phyloP scores from a whole-genome alignment of 1,140 invertebrate genomes.

The Caenorhabditis tropicalis region DNA sequence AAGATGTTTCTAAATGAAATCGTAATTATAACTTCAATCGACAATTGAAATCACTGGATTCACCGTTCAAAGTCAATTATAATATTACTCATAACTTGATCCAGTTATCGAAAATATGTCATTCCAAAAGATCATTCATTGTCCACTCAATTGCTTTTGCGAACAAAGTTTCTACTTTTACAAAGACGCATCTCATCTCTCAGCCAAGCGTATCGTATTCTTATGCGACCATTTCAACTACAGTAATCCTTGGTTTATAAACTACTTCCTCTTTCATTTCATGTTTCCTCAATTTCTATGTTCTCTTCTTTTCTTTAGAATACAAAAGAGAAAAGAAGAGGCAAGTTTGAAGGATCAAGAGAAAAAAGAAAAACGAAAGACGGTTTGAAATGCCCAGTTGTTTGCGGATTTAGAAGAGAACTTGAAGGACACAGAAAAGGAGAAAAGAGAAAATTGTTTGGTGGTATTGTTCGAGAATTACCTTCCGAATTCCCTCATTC shows the following conservation, averaged over 20 bases:
- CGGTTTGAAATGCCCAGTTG: not conserved
- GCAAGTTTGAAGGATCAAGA: slow-evolving; percentile 32
- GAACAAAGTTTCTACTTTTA: not conserved
- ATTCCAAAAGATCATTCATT: slow-evolving; percentile 27
- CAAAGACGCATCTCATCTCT: not conserved
- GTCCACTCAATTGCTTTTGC: slow-evolving; percentile 19
- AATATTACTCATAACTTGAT: not conserved
- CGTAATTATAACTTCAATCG: too few relatives aligned
- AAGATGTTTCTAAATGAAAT: too few relatives aligned
- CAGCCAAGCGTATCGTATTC: not conserved
- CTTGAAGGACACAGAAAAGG: slow-evolving; percentile 5
- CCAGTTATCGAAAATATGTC: slow-evolving; percentile 17
- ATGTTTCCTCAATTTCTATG: not conserved
- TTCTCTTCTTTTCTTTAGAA: not conserved
- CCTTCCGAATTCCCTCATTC: slow-evolving; percentile 59
- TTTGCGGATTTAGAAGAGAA: slow-evolving; percentile 32
- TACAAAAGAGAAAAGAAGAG: slow-evolving; percentile 5
- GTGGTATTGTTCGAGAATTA: slow-evolving; percentile 47
- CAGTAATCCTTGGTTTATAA: slow-evolving; percentile 5
- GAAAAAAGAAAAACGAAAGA: slow-evolving; percentile 16
- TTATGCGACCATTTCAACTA: not conserved
- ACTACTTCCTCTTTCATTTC: not conserved
- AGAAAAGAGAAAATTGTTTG: slow-evolving; percentile 34
- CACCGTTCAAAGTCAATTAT: too few relatives aligned
- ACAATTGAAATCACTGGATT: too few relatives aligned